A percentile compares a stretch with the other conserved stretches of the same genome.
Conservation (phyloP, 2,888 invertebrate species). For the Lepetodrilus schrolli region DNA sequence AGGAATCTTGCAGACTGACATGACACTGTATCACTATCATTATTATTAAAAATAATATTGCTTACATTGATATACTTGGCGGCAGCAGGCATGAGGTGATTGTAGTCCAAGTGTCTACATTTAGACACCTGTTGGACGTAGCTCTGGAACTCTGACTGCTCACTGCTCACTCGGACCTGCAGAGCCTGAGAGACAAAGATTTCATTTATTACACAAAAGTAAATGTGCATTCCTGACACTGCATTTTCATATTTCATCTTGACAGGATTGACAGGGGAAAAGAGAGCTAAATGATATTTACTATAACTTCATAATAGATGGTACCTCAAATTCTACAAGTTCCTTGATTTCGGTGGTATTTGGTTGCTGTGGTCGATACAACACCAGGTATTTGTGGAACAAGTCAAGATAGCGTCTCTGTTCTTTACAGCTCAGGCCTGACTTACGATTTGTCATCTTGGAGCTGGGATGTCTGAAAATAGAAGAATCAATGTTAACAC, state of each 20-base stretch:
- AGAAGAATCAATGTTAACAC: no score
- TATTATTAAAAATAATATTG: no score
- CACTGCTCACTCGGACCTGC: constrained; percentile 48
- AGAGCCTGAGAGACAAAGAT: constrained; percentile 46
- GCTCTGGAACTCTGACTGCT: constrained; percentile 60
- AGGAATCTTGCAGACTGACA: no score
- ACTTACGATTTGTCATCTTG: constrained; percentile 41
- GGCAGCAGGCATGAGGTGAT: constrained; percentile 52
- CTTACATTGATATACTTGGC: constrained; percentile 57
- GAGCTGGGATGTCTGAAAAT: background rate
- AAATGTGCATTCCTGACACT: no score
- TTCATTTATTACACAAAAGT: no score
- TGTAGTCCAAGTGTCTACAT: constrained; percentile 50
- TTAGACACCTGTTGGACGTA: constrained; percentile 52
- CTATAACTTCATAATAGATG: no score
- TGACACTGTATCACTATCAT: no score
- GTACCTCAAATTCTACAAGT: constrained; percentile 53
- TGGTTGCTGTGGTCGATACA: constrained; percentile 31
- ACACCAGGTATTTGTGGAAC: constrained; percentile 45
- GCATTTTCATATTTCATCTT: no score
- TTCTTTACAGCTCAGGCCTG: constrained; percentile 49
- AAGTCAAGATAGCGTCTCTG: constrained; percentile 56
- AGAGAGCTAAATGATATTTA: no score
- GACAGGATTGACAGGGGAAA: no score
- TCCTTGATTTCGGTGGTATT: constrained; percentile 45